phyloP scores from a whole-genome alignment of 2,888 invertebrate species.

The Malthinus flaveolus region DNA sequence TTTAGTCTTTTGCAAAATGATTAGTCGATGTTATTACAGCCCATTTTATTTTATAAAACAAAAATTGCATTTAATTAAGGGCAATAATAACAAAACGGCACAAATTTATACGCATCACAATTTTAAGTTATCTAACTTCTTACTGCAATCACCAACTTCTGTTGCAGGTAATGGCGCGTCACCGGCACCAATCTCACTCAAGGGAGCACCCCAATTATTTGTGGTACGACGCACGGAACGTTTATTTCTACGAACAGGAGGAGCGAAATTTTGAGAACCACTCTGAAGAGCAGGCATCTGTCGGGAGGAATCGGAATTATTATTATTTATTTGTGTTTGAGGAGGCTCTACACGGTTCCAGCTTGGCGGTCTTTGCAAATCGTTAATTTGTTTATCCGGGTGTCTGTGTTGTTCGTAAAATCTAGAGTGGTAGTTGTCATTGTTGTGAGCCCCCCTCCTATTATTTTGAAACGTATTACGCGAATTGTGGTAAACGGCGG shows the following conservation, averaged over 20 bases:
- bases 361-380: background rate
- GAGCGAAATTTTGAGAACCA: constrained; percentile 36
- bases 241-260: constrained; percentile 35
- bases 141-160: constrained; percentile 43
- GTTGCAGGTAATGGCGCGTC: constrained; percentile 48
- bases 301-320: constrained; percentile 1
- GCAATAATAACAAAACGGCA: background rate
- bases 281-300: constrained; percentile 16
- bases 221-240: constrained; percentile 26
- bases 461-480: background rate
- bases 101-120: constrained; percentile 40
- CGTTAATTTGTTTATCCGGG: too few relatives aligned
- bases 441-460: background rate
- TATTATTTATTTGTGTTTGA: background rate
- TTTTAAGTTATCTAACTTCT: constrained; percentile 51
- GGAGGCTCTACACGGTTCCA: background rate
- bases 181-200: constrained; percentile 52
- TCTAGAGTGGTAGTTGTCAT: background rate
- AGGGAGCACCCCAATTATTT: constrained; percentile 10
- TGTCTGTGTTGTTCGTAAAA: too few relatives aligned
- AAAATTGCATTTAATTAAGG: constrained; percentile 5
- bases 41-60: constrained; percentile 1
- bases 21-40: constrained; percentile 10
- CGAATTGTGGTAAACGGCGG: background rate
- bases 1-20: constrained; percentile 33